These are phyloP conservation scores for Sporophila hypoxantha DNA, from an alignment of 2,113 vertebrate genomes.

Conservation along the genomic window DNA sequence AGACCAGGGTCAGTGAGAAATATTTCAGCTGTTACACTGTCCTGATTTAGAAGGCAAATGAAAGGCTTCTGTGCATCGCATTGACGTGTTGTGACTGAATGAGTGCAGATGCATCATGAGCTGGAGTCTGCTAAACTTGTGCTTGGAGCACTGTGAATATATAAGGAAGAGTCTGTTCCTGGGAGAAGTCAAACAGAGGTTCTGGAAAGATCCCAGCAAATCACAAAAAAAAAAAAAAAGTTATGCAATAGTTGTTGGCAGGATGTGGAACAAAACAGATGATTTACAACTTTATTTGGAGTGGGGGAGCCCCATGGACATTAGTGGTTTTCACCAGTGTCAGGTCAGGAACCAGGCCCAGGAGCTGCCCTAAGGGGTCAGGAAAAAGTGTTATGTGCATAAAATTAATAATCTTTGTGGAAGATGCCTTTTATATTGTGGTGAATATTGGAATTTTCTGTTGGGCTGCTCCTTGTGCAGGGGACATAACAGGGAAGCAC, in stretches of 20 bases:
- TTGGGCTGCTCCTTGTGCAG: neutral
- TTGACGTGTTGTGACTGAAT: neutral
- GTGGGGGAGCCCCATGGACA: neutral
- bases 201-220: neutral
- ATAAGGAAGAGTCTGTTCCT: neutral
- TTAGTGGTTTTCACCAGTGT: neutral
- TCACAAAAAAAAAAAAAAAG: neutral
- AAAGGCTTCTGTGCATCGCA: neutral
- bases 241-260: neutral
- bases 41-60: slow-evolving; percentile 1
- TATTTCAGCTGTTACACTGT: slow-evolving; percentile 1
- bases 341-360: neutral
- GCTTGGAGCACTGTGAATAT: neutral
- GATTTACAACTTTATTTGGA: neutral
- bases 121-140: neutral
- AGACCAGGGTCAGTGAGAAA: slow-evolving; percentile 9
- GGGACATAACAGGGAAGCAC: neutral
- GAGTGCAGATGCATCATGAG: neutral
- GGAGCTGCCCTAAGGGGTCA: neutral
- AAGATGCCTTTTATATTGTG: neutral
- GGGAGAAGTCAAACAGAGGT: neutral
- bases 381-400: neutral
- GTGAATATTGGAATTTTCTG: neutral
- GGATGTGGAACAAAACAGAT: neutral
- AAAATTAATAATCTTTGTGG: neutral